Conservation (phyloP, 2,113 vertebrate species). For the Notothenia coriiceps region DNA sequence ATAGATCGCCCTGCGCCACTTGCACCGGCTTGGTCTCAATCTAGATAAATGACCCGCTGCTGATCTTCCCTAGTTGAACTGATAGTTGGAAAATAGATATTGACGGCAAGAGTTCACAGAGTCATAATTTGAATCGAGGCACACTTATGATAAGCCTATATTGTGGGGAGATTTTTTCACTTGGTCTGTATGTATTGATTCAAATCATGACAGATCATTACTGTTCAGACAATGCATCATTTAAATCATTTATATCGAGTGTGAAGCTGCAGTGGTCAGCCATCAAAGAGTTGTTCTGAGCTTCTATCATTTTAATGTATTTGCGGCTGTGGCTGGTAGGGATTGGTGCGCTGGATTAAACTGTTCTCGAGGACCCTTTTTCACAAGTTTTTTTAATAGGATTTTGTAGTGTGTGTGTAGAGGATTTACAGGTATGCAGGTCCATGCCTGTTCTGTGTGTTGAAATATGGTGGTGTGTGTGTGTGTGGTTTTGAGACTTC, state of each 20-base stretch:
- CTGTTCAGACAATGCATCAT: neutral
- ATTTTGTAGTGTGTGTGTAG: neutral
- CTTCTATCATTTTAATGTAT: conserved; percentile 7
- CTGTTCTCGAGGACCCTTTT: conserved; percentile 23
- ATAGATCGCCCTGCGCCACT: conserved; percentile 51
- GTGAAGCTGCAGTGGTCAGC: conserved; percentile 3
- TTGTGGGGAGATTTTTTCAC: neutral
- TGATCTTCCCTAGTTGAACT: conserved; percentile 35
- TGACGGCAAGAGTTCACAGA: conserved; percentile 13
- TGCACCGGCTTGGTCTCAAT: conserved; percentile 37
- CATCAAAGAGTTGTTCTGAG: neutral
- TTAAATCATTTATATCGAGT: neutral
- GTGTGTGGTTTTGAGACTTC: conserved; percentile 40
- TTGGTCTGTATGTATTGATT: neutral
- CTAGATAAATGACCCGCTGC: conserved; percentile 55
- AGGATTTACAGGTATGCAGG: conserved; percentile 51
- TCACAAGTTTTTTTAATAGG: conserved; percentile 19
- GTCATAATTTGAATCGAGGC: conserved; percentile 18
- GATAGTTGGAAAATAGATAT: conserved; percentile 44
- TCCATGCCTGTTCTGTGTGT: conserved; percentile 29
- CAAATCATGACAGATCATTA: conserved; percentile 19
- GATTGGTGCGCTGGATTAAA: conserved; percentile 24
- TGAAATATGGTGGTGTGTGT: conserved; percentile 41
- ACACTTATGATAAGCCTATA: neutral
- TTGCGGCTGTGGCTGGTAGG: conserved; percentile 7